Conservation (phyloP, 2,797 vertebrate genomes). For the Sorex maritimensis region DNA sequence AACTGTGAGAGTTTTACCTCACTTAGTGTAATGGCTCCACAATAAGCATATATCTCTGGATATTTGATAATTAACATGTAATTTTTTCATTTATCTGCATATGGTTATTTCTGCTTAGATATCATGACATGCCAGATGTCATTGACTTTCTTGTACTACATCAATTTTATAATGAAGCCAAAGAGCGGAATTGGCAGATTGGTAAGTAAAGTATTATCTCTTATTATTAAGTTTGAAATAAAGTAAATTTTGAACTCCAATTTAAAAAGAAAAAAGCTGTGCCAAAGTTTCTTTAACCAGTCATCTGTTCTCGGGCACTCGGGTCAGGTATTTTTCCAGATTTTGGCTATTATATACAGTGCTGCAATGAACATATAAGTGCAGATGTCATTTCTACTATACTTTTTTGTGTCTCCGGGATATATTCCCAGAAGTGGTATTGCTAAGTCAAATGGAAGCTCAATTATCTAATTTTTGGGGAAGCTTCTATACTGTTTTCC, state of each 20-base stretch:
- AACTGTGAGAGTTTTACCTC: conserved; percentile 17
- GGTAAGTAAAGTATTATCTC: conserved; percentile 90
- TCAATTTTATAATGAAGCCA: conserved; percentile 99
- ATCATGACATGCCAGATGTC: conserved; percentile 99
- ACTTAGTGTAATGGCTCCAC: conserved; percentile 32
- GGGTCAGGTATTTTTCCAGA: no score
- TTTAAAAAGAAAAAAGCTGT: conserved; percentile 47
- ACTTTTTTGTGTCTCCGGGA: no score
- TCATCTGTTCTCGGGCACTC: no score
- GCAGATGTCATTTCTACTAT: no score
- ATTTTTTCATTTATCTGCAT: conserved; percentile 38
- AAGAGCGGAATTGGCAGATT: conserved; percentile 98
- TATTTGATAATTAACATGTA: conserved; percentile 36
- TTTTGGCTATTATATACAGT: no score
- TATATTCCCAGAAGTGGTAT: no score
- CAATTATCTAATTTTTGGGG: no score
- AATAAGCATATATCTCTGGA: conserved; percentile 36
- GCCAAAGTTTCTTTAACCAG: no score
- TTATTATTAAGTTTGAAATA: conserved; percentile 49
- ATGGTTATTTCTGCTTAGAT: conserved; percentile 90
- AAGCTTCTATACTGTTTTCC: no score
- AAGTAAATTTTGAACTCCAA: conserved; percentile 29
- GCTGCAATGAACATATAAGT: no score
- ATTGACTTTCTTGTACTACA: conserved; percentile 99
- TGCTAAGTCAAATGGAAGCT: no score